A percentile compares a stretch with the other conserved stretches of the same genome.
Evolutionary conservation across 2,113 vertebrate genomes (phyloP).

Genomic region (Acanthochromis polyacanthus): DNA sequence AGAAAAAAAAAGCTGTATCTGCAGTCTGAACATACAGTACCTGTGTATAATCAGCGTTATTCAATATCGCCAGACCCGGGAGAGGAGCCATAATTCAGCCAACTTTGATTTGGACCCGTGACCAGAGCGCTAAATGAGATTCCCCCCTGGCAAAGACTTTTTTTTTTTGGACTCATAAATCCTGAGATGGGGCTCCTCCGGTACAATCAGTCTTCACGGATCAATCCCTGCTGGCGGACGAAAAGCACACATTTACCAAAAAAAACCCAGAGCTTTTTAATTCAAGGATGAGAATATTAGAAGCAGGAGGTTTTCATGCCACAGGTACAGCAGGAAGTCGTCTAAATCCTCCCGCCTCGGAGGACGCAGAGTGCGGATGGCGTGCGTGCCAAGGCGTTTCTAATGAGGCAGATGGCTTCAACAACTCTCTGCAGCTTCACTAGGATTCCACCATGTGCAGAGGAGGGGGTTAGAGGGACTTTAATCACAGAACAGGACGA

Average conservation of each 20-base stretch:
- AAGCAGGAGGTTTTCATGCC: constrained; percentile 1
- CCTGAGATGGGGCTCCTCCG: background rate
- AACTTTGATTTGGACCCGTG: constrained; percentile 36
- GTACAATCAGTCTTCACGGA: constrained; percentile 1
- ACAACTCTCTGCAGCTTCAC: constrained; percentile 43
- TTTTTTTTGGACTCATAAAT: constrained; percentile 19
- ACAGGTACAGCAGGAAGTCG: constrained; percentile 47
- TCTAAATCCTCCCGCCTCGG: constrained; percentile 29
- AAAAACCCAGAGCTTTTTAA: background rate
- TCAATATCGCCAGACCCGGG: background rate
- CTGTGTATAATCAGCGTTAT: constrained; percentile 7
- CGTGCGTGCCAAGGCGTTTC: constrained; percentile 28
- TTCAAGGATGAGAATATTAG: background rate
- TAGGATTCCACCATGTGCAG: constrained; percentile 44
- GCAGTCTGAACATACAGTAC: constrained; percentile 17
- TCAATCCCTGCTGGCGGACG: background rate
- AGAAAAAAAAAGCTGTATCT: background rate
- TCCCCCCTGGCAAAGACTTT: constrained; percentile 14
- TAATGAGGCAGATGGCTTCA: constrained; percentile 66
- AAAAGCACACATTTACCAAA: background rate
- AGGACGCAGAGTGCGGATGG: constrained; percentile 9
- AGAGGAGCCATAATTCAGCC: constrained; percentile 20
- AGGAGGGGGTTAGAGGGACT: constrained; percentile 32
- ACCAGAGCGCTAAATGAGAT: constrained; percentile 30
- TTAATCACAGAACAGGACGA: constrained; percentile 47